These are phyloP conservation scores for Percina caprodes DNA, from an alignment of 2,113 vertebrate species.

Conservation along the genomic window DNA sequence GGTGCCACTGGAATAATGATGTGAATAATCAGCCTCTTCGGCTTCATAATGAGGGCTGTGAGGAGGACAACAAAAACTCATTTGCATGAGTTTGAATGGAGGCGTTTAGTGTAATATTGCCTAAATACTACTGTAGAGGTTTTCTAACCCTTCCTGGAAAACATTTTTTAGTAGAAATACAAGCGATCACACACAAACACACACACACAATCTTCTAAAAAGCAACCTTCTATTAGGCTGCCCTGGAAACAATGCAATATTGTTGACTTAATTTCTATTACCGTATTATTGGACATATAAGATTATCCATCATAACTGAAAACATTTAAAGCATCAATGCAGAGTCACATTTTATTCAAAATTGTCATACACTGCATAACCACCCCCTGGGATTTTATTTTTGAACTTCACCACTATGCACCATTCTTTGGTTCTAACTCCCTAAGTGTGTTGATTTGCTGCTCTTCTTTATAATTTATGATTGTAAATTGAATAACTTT, in stretches of 20 bases:
- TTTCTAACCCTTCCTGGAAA: conserved; percentile 8
- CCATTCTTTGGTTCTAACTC: not conserved
- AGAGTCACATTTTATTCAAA: not conserved
- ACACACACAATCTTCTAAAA: too few relatives aligned
- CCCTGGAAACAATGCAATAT: conserved; percentile 10
- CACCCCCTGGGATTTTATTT: not conserved
- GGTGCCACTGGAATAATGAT: conserved; percentile 69
- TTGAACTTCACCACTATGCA: not conserved
- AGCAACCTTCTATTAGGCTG: not conserved
- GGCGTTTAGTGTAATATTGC: conserved; percentile 39
- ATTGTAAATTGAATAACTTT: not conserved
- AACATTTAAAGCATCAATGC: conserved; percentile 26
- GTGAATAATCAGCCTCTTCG: conserved; percentile 72
- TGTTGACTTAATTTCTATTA: not conserved
- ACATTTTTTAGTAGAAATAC: conserved; percentile 4
- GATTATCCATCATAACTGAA: conserved; percentile 18
- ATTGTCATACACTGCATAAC: not conserved
- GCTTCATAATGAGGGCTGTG: conserved; percentile 61
- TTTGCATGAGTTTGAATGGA: conserved; percentile 64
- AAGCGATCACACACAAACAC: not conserved
- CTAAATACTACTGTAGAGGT: conserved; percentile 26
- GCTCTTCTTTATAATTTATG: not conserved
- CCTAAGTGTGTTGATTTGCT: not conserved
- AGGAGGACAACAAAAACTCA: conserved; percentile 63
- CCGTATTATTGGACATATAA: not conserved